phyloP scores from a whole-genome alignment of 2,113 vertebrate species.

The Dascyllus trimaculatus region DNA sequence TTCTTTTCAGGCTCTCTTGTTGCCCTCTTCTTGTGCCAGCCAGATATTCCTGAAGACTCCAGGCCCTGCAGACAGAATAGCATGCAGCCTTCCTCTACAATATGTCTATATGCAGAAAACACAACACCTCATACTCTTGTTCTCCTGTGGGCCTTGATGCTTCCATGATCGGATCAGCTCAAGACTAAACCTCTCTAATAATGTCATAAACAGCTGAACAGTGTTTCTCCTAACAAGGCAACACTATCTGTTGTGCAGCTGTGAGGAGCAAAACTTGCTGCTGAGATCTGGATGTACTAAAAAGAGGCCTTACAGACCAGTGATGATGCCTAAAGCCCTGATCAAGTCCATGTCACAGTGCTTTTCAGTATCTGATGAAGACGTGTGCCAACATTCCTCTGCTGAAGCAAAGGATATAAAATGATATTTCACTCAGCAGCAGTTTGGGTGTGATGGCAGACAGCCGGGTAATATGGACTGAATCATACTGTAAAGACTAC shows the following conservation, averaged over 20 bases:
- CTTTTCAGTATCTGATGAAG: constrained; percentile 5
- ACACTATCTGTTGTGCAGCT: background rate
- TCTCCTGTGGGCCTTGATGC: background rate
- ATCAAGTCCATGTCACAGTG: constrained; percentile 26
- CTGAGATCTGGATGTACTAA: constrained; percentile 13
- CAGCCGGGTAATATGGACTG: background rate
- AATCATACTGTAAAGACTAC: constrained; percentile 11
- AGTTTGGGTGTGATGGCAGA: constrained; percentile 8
- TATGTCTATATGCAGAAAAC: too few relatives aligned
- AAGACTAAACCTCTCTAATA: background rate
- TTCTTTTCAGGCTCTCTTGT: background rate
- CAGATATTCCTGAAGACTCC: too few relatives aligned
- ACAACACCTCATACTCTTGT: too few relatives aligned
- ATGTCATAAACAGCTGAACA: background rate
- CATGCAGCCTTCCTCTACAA: too few relatives aligned
- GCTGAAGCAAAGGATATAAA: constrained; percentile 35
- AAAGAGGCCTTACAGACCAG: constrained; percentile 12
- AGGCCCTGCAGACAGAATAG: too few relatives aligned
- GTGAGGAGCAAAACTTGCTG: background rate
- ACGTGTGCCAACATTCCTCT: constrained; percentile 40
- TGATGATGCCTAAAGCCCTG: constrained; percentile 20
- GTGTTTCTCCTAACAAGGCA: background rate
- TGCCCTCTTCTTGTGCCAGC: constrained; percentile 11
- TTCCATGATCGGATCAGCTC: background rate
- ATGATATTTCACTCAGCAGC: constrained; percentile 18